Base-by-base conservation (phyloP, 2,888 invertebrate species). In the Amphipyra berbera region DNA sequence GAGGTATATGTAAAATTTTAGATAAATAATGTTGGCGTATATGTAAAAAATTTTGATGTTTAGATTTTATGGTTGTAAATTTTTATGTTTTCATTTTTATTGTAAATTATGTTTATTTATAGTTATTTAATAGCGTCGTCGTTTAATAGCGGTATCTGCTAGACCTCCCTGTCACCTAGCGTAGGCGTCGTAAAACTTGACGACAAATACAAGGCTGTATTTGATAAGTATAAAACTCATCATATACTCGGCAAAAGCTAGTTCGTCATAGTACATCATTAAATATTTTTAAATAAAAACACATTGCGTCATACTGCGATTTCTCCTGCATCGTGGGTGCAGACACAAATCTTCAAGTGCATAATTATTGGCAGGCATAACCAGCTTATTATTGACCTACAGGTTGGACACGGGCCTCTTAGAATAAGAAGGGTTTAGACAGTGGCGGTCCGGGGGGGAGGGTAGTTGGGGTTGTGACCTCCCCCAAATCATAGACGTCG, bases 1-100 rank as follows among this genome's bases (percentile, higher is more conserved):
- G 27, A 13, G n/a, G 4, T 9, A 57, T 48, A 21, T 27, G 54
- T 68, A 47, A 73, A 65, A 54, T 58, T 52, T 45, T 44, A 38
- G 13, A 49, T 65, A 13, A 70, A 50, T 46, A 66, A 49, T 50
- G 49, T 67, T 41, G 49, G 58, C 45, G 44, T 48, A 47, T 52
- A 21, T 33, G 54, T 68, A 47, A 73, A 71, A 54, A 49, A 48
- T 45, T 42, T 38, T 12, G 27, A 50, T 46, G 33, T 13, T 47
- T 27, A 30, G 30, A 37, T 59, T 68, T 62, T 68, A 73, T 46
- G 53, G 37, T 42, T 67, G 50, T 72, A 38, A 35, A 41, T 67
- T 72, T 61, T 67, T 67, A 73, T 55, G 47, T 46, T 45, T 46
- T 49, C 27, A 35, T 52, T 61, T 56, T 49, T 63, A 59, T 44